These are phyloP conservation scores for Ennomos erosarius DNA, from an alignment of 2,888 invertebrate genomes.

Conservation along the genomic window DNA sequence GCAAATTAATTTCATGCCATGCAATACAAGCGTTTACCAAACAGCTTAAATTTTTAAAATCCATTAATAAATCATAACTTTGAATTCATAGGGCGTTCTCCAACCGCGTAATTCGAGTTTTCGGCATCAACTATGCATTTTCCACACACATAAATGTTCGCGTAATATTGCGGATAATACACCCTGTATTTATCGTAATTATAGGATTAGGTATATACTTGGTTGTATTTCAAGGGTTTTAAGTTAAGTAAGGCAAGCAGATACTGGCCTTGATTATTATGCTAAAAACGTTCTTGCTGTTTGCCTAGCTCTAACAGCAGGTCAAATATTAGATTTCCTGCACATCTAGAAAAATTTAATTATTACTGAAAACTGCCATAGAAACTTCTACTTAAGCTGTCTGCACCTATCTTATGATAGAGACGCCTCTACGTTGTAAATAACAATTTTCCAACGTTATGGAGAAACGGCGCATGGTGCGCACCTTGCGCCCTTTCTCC, in stretches of 20 bases:
- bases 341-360: too few species aligned
- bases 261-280: too few species aligned
- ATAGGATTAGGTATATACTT: conserved; percentile 78
- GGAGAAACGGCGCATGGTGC: too few species aligned
- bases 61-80: conserved; percentile 64
- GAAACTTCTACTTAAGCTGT: too few species aligned
- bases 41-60: conserved; percentile 22
- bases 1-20: conserved; percentile 9
- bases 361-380: too few species aligned
- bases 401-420: too few species aligned
- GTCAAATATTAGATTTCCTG: too few species aligned
- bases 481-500: not conserved
- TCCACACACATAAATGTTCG: conserved; percentile 70
- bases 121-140: conserved; percentile 80
- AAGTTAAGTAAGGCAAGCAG: not conserved
- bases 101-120: conserved; percentile 63
- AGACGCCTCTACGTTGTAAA: too few species aligned
- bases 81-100: conserved; percentile 71
- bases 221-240: conserved; percentile 75
- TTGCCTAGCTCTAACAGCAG: too few species aligned
- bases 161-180: conserved; percentile 62
- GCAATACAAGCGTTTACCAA: conserved; percentile 19
- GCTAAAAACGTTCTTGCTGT: not conserved
- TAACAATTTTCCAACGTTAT: too few species aligned
- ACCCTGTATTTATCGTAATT: conserved; percentile 82